Base-by-base conservation (phyloP, 2,888 invertebrate genomes). In the Sinopyrophorus schimmeli region DNA sequence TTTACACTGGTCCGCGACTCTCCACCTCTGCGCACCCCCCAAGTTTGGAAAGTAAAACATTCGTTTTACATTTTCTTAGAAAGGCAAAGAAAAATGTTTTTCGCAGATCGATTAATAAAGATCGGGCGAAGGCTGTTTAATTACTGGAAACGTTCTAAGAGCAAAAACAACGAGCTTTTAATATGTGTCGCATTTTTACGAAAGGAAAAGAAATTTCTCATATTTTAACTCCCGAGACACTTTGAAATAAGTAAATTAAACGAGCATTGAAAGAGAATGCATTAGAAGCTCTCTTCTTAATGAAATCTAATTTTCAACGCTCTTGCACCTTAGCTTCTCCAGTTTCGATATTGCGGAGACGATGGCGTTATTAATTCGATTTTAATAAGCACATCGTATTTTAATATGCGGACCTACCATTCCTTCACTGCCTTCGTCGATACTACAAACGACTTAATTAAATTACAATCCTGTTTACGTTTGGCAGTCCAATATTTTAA, bases 251-350 rank as follows among this genome's bases (percentile, higher is more conserved):
- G 47, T 47, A 42, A 51, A 51, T 51, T 51, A 51, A 51, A 47
- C 28, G 41, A 15, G 38, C 41, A 47, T 51, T 47, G 41, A 51
- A 47, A 51, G 47, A 51, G 41, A 51, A 51, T 51, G 51, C 51
- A 47, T 51, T 51, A 51, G 50, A 38, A 26, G 46, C 51, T 41
- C 51, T 51, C 46, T 51, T 41, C 46, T 50, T 51, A 51, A 51
- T 47, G 47, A 42, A 51, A 51, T 51, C 46, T 51, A 51, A 51
- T 51, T 51, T 50, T 51, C 51, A 26, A 32, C 46, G 47, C 51
- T 37, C 40, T 18, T 46, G 32, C 47, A 41, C 46, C 47, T 41
- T 37, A 21, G 30, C 44, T 35, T 32, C 48, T 39, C 32, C 43
- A 15, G 32, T 49, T 39, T 30, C 28, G 28, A 46, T 40, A 46